A percentile compares a stretch with the other conserved stretches of the same genome.
These are phyloP conservation scores for Sterrhoptilus dennistouni DNA, from an alignment of 2,113 vertebrate species.

Conservation along the genomic window DNA sequence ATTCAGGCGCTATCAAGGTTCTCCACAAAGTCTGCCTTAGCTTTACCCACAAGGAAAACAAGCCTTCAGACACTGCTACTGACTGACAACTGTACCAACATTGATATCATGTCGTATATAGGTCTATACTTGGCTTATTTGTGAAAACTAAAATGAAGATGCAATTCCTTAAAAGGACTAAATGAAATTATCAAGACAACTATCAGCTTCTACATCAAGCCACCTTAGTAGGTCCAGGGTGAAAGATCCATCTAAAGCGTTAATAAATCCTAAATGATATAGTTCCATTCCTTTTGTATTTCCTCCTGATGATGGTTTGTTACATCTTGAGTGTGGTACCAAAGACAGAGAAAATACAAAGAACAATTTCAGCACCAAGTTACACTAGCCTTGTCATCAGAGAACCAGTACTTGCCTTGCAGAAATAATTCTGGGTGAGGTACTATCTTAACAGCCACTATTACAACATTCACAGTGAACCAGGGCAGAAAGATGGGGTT, in stretches of 20 bases:
- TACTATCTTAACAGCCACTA: background rate
- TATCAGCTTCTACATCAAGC: background rate
- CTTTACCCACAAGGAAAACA: background rate
- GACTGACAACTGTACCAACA: background rate
- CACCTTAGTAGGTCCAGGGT: background rate
- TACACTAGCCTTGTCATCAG: background rate
- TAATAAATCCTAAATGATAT: background rate
- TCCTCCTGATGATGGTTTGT: background rate
- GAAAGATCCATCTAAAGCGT: background rate
- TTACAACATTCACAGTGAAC: background rate
- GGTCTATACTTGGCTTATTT: background rate
- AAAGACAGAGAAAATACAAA: background rate
- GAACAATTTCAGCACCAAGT: background rate
- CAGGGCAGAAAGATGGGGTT: background rate
- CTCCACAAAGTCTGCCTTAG: background rate
- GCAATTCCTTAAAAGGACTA: background rate
- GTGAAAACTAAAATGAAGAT: background rate
- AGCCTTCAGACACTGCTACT: background rate
- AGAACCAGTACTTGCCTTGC: background rate
- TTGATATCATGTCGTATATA: accelerated
- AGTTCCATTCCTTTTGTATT: background rate
- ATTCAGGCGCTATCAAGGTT: background rate
- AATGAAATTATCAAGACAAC: background rate
- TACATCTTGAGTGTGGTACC: background rate
- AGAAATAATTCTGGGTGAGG: background rate